Evolutionary conservation across 1,140 invertebrate genomes (phyloP).

Genomic region (Drosophila mayri): DNA sequence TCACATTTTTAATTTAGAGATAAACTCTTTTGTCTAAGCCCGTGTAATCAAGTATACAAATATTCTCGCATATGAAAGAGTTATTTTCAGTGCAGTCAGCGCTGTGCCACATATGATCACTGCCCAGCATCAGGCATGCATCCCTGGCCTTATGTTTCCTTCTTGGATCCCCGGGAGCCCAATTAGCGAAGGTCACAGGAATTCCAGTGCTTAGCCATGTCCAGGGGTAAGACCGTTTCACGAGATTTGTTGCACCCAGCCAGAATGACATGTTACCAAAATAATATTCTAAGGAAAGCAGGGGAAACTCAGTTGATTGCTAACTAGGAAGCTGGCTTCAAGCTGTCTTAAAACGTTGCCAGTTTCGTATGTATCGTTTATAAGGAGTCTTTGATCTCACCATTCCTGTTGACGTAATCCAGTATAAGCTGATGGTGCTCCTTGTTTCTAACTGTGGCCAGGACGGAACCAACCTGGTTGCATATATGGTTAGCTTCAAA

Average conservation of each 20-base stretch:
- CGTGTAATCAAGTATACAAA: constrained; percentile 22
- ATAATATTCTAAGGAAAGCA: constrained; percentile 9
- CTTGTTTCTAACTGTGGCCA: constrained; percentile 48
- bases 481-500: constrained; percentile 52
- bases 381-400: constrained; percentile 17
- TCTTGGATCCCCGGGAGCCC: constrained; percentile 36
- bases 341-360: no score
- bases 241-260: constrained; percentile 59
- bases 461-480: constrained; percentile 32
- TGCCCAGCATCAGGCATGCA: constrained; percentile 42
- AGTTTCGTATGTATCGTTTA: not conserved
- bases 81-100: constrained; percentile 33
- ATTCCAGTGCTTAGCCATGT: constrained; percentile 52
- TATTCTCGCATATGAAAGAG: constrained; percentile 56
- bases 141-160: not conserved
- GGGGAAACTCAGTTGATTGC: no score
- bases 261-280: constrained; percentile 48
- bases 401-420: constrained; percentile 10
- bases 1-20: not conserved
- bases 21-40: constrained; percentile 18
- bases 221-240: constrained; percentile 28
- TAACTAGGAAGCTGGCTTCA: no score
- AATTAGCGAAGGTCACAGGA: constrained; percentile 55
- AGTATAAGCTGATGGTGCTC: constrained; percentile 44
- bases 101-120: constrained; percentile 50